Base-by-base conservation (phyloP, 2,113 vertebrate genomes). In the Anoura caudifer region DNA sequence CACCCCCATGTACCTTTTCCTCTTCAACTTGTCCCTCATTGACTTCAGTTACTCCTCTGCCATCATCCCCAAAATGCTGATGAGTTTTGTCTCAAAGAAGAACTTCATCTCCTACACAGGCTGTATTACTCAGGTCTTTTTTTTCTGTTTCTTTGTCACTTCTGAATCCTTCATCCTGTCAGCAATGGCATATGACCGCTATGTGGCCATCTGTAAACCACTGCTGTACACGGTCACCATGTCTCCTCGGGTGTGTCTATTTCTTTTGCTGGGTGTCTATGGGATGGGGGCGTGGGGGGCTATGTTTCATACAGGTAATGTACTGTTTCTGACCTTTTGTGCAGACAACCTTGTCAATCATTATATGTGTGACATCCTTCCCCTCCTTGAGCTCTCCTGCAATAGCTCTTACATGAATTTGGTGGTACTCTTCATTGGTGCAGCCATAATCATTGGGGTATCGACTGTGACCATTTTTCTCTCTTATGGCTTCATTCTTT, bases 121-220 rank as follows among this genome's bases (percentile, higher is more conserved):
- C 17, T 97, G 85, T 45, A 81, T 96, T 73, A 92, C 69, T 95
- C 92, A 97, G 61, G 41, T 83, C 17, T 97, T 86, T 36, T 98
- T 98, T 81, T 98, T 98, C 47, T n/a, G n/a, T n/a, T 96, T 98
- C 31, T 97, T 97, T 94, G 97, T 96, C 3, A 97, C 97, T 7
- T 97, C 94, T 0, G 97, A 98, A 54, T 97, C 96, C 0, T 98
- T 97, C 33, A 83, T 98, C 14, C 75, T 98, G 2, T 97, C 97
- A 1, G 87, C 8, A 0, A 98, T 98, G 98, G 95, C 97, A 0
- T 98, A 95, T 0, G 97, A 97, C 24, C 43, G 45, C 36, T 97
- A 97, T 47, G 63, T 81, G 0, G 97, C 97, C 43, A 26, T 98
- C 84, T 98, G 97, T 92, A 97, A 91, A 1, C 97, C 97, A 0